Evolutionary conservation across 1,140 invertebrate genomes (phyloP).

Genomic region (Cydia strobilella): DNA sequence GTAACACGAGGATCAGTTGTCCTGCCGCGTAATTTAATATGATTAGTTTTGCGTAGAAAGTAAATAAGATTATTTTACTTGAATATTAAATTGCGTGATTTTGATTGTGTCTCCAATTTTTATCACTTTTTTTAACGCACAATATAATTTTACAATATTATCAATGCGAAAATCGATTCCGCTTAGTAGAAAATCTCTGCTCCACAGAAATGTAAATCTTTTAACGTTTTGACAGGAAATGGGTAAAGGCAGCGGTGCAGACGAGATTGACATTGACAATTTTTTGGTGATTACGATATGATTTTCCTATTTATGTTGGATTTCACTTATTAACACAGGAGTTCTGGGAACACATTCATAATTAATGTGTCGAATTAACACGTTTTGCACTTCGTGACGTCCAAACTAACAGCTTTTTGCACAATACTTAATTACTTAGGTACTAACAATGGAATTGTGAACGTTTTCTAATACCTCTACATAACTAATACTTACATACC

Average conservation of each 20-base stretch:
- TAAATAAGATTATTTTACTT: too few relatives aligned
- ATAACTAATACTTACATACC: too few relatives aligned
- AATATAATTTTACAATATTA: conserved; percentile 18
- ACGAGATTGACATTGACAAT: conserved; percentile 78
- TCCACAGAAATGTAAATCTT: conserved; percentile 41
- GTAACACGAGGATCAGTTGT: too few relatives aligned
- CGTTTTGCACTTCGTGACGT: not conserved
- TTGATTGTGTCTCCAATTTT: too few relatives aligned
- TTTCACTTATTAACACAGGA: conserved; percentile 6
- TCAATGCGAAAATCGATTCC: not conserved
- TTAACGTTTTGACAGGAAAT: conserved; percentile 69
- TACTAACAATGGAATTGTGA: not conserved
- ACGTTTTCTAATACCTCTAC: too few relatives aligned
- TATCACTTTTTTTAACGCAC: too few relatives aligned
- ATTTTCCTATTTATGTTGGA: conserved; percentile 38
- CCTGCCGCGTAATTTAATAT: too few relatives aligned
- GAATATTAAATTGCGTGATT: too few relatives aligned
- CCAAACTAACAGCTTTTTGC: conserved; percentile 6
- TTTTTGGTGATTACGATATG: conserved; percentile 71
- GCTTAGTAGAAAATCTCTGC: not conserved
- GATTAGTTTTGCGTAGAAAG: too few relatives aligned
- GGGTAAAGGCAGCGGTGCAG: conserved; percentile 67
- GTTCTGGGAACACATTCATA: not conserved
- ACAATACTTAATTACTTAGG: too few relatives aligned
- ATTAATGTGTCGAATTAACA: not conserved